Base-by-base conservation (phyloP, 2,888 invertebrate genomes). In the Microplitis manilae region DNA sequence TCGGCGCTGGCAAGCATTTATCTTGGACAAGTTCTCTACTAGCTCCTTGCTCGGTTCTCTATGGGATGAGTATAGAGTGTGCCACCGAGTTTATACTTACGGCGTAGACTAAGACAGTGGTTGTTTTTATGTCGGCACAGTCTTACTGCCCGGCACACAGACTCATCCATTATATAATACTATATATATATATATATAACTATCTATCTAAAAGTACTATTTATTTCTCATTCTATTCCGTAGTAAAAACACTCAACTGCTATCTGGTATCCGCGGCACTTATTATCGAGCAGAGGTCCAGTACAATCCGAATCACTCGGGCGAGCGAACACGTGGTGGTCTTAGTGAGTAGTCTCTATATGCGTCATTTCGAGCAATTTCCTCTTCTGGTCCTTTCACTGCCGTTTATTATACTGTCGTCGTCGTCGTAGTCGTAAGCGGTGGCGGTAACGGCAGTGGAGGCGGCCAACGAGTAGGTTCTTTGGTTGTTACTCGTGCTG, bases 351-450 rank as follows among this genome's bases (percentile, higher is more conserved):
- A 50, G 50, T 13, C 9, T 13, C 9, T 50, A 64, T 59, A 59
- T 39, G 69, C 79, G 81, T 81, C 81, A 81, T 76, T 81, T 81
- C 78, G 79, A 81, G 78, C 76, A 79, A 81, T 79, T 79, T 80
- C 77, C 78, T 75, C 79, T 75, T 73, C 76, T 20, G 38, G 67
- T 73, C 73, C 67, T 67, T 73, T 73, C 73, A 67, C 73, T 73
- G 73, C 39, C 73, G 59, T 50, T 50, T 50, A 50, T 50, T 50
- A 50, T 50, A 50, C 50, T 13, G 50, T 50, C 30, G 30, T 30
- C 30, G 30, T 30, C 30, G 30, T 30, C 30, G 30, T 30, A 30
- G 30, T 30, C 30, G 30, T 30, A 4, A 30, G 30, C 30, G 30
- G 30, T 30, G 30, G 30, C 30, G 30, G 30, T 30, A 30, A 30